Evolutionary conservation across 2,113 vertebrate species (phyloP).

Genomic region (Asarcornis scutulata): DNA sequence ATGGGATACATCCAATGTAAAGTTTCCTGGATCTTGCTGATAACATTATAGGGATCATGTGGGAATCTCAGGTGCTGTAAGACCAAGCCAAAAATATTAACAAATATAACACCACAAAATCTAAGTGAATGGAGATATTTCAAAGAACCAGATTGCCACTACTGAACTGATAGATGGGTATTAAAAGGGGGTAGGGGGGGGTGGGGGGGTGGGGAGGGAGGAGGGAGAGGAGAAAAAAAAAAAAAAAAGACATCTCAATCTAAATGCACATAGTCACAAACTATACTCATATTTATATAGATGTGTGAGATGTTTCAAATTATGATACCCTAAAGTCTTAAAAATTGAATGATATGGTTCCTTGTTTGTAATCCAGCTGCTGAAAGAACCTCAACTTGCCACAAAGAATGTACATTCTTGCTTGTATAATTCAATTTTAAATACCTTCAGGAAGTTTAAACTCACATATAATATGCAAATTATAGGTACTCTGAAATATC

Average conservation of each 20-base stretch:
- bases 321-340: background rate
- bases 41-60: background rate
- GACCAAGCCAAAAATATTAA: background rate
- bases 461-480: constrained; percentile 39
- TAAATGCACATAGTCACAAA: background rate
- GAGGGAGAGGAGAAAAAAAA: background rate
- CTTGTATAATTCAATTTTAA: constrained; percentile 51
- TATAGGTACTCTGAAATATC: background rate
- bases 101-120: background rate
- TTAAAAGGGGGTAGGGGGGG: background rate
- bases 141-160: fast-evolving
- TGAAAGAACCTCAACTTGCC: background rate
- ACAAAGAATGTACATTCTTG: background rate
- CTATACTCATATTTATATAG: background rate
- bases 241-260: background rate
- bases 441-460: constrained; percentile 45
- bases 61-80: background rate
- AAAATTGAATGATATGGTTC: constrained; percentile 3
- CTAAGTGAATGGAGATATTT: background rate
- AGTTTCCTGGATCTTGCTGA: background rate
- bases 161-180: background rate
- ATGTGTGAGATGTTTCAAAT: background rate
- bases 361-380: background rate
- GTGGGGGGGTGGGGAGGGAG: too few species aligned
- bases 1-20: background rate